Evolutionary conservation across 1,140 invertebrate genomes (phyloP).

Genomic region (Hesperophylax magnus): DNA sequence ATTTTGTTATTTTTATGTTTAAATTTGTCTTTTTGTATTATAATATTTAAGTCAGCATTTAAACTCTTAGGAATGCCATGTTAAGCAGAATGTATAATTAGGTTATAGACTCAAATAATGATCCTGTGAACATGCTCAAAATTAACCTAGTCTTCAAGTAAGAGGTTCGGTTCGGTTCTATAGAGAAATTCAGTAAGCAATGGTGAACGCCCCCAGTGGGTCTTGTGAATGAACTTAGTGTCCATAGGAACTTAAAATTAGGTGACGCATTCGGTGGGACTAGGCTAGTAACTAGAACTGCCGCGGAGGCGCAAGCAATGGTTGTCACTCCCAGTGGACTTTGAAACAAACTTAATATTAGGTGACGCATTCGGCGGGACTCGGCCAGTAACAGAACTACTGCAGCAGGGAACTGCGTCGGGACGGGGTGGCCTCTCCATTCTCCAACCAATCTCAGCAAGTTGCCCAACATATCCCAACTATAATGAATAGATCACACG

Average conservation of each 20-base stretch:
- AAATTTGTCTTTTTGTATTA: slow-evolving; percentile 52
- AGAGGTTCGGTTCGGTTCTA: slow-evolving; percentile 50
- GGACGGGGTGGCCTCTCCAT: neutral
- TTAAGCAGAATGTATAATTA: slow-evolving; percentile 53
- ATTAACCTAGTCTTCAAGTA: slow-evolving; percentile 53
- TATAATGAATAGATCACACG: too few species aligned
- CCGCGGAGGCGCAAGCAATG: neutral
- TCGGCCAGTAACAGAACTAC: neutral
- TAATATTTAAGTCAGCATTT: slow-evolving; percentile 48
- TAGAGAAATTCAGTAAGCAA: slow-evolving; percentile 33
- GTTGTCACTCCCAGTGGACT: too few species aligned
- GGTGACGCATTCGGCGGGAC: neutral
- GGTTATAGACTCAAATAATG: slow-evolving; percentile 43
- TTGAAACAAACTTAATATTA: neutral
- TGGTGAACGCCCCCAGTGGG: neutral
- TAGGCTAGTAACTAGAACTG: neutral
- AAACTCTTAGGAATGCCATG: slow-evolving; percentile 48
- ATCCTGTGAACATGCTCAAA: slow-evolving; percentile 55
- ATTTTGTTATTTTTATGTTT: slow-evolving; percentile 54
- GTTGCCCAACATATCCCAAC: too few species aligned
- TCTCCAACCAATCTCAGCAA: too few species aligned
- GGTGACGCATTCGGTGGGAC: slow-evolving; percentile 4
- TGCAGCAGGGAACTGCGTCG: neutral
- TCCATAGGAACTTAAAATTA: slow-evolving; percentile 25
- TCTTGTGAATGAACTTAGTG: slow-evolving; percentile 19